Conservation (phyloP, 1,140 invertebrate species). For the Drosophila repletoides region DNA sequence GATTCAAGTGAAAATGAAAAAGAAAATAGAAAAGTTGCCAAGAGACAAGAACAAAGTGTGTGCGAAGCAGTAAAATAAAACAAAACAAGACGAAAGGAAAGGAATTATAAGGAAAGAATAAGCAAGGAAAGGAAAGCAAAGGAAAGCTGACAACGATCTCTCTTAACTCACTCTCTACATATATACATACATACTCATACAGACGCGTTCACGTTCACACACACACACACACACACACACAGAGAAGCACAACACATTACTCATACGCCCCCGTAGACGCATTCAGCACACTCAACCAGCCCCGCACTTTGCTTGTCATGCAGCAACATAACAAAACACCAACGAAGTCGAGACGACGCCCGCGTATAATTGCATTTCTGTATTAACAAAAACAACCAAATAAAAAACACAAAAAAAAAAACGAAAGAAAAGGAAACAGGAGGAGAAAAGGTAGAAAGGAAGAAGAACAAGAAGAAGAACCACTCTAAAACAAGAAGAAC, state of each 20-base stretch:
- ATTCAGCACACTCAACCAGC: conserved; percentile 37
- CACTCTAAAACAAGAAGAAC: conserved; percentile 29
- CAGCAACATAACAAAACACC: conserved; percentile 72
- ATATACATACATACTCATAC: conserved; percentile 14
- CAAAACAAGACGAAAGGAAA: not conserved
- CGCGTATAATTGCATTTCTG: conserved; percentile 81
- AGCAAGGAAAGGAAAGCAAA: conserved; percentile 23
- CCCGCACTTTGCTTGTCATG: conserved; percentile 76
- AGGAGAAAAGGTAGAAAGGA: no score
- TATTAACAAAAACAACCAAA: conserved; percentile 49
- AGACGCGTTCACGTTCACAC: conserved; percentile 12
- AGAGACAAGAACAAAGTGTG: conserved; percentile 49
- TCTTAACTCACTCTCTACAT: conserved; percentile 15
- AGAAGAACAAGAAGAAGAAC: conserved; percentile 24
- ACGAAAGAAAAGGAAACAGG: not conserved
- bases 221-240: conserved; percentile 8
- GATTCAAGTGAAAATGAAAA: conserved; percentile 32
- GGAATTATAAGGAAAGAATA: conserved; percentile 11
- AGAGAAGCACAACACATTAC: conserved; percentile 1
- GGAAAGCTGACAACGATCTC: not conserved
- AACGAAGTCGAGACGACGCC: conserved; percentile 78
- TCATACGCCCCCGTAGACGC: conserved; percentile 25
- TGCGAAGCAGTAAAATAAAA: conserved; percentile 1
- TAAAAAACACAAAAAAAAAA: conserved; percentile 1
- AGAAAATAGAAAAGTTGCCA: conserved; percentile 42